These are phyloP conservation scores for Pongo pygmaeus DNA, from an alignment of 2,113 vertebrate species.

Conservation along the genomic window DNA sequence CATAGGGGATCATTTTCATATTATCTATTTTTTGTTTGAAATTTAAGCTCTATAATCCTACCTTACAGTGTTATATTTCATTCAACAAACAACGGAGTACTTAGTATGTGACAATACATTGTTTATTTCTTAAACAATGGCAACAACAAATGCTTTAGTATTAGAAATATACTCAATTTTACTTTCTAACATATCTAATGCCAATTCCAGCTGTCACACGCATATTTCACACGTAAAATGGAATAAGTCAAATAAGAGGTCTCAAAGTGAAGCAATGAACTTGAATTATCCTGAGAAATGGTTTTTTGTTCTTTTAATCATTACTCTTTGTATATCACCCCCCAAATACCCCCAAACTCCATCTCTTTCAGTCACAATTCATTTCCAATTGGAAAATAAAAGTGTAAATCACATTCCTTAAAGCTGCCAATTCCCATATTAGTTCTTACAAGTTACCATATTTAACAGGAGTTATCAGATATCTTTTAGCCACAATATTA, in stretches of 20 bases:
- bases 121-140: background rate
- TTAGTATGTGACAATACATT: background rate
- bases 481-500: background rate
- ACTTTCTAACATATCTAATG: background rate
- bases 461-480: background rate
- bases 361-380: background rate
- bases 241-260: background rate
- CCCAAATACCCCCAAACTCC: background rate
- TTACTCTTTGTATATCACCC: background rate
- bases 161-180: constrained; percentile 19
- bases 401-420: constrained; percentile 8
- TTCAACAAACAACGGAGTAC: background rate
- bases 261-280: constrained; percentile 15
- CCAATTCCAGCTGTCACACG: background rate
- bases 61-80: background rate
- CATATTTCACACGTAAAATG: constrained; percentile 13
- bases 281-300: constrained; percentile 4
- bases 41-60: constrained; percentile 13
- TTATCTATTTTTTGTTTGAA: background rate
- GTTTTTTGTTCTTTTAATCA: background rate
- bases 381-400: constrained; percentile 39
- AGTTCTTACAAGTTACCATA: background rate
- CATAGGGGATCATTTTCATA: background rate
- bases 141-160: background rate
- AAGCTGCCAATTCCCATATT: background rate